These are phyloP conservation scores for Plutomurus gul DNA, from an alignment of 1,140 invertebrate species.

Conservation along the genomic window DNA sequence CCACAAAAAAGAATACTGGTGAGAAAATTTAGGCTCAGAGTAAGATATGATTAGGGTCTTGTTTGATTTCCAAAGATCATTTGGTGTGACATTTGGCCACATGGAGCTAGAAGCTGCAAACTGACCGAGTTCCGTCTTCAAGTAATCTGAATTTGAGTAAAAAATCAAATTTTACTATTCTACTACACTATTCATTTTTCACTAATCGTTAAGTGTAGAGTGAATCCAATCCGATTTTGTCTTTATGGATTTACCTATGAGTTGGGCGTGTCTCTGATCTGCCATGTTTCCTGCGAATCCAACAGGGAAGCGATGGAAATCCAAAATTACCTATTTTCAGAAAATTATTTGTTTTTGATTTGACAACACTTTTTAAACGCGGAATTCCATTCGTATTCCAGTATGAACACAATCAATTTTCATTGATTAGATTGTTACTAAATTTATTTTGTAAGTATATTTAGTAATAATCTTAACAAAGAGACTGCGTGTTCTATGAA, in stretches of 20 bases:
- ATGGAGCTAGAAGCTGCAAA: constrained; percentile 59
- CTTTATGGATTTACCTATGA: constrained; percentile 58
- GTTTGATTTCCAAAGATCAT: constrained; percentile 52
- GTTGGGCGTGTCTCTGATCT: constrained; percentile 32
- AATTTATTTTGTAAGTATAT: too few relatives aligned
- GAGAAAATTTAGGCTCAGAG: constrained; percentile 51
- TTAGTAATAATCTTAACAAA: too few relatives aligned
- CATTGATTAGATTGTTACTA: too few relatives aligned
- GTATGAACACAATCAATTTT: too few relatives aligned
- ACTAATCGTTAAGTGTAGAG: too few relatives aligned
- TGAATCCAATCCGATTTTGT: too few relatives aligned
- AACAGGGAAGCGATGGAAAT: constrained; percentile 52
- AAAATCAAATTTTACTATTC: neutral
- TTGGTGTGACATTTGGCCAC: constrained; percentile 51
- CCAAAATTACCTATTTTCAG: constrained; percentile 36
- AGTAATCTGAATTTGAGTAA: constrained; percentile 56
- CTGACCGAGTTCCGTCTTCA: constrained; percentile 67
- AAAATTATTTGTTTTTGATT: too few relatives aligned
- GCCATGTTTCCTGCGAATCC: constrained; percentile 37
- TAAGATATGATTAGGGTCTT: constrained; percentile 54
- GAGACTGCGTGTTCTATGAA: too few relatives aligned
- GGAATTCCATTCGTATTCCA: too few relatives aligned
- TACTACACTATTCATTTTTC: too few relatives aligned
- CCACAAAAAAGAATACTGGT: constrained; percentile 67
- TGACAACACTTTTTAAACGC: too few relatives aligned